Conservation (phyloP, 2,113 vertebrate genomes). For the Burhinus bistriatus region DNA sequence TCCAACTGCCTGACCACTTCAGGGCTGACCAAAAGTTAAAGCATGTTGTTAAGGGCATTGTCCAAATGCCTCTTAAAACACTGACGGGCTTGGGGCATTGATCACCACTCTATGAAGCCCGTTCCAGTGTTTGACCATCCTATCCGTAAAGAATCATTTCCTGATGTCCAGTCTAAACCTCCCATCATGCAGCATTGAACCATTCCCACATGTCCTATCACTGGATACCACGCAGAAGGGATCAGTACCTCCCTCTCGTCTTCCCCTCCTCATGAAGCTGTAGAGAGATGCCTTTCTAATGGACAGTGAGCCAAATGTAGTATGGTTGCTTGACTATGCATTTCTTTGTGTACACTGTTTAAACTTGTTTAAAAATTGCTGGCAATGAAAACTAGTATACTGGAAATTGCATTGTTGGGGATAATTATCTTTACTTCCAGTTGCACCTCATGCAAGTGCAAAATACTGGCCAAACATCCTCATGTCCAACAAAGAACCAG, state of each 20-base stretch:
- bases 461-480: not conserved
- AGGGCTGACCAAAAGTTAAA: not conserved
- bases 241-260: not conserved
- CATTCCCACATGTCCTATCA: accelerated
- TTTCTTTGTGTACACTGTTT: not conserved
- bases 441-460: not conserved
- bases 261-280: not conserved
- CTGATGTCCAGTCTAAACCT: not conserved
- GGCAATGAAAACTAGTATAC: not conserved
- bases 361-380: not conserved
- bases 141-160: not conserved
- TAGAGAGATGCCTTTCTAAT: not conserved
- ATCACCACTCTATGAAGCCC: not conserved
- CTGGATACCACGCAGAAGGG: not conserved
- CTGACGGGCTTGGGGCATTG: not conserved
- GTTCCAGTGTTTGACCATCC: not conserved
- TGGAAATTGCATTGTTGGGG: not conserved
- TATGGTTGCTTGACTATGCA: not conserved
- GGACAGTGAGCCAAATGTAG: not conserved
- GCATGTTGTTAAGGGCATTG: not conserved
- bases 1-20: not conserved
- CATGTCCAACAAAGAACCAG: not conserved
- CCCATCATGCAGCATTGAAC: accelerated
- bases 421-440: not conserved
- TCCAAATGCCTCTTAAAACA: not conserved